Base-by-base conservation (phyloP, 2,888 invertebrate species). In the Chydorus sphaericus region DNA sequence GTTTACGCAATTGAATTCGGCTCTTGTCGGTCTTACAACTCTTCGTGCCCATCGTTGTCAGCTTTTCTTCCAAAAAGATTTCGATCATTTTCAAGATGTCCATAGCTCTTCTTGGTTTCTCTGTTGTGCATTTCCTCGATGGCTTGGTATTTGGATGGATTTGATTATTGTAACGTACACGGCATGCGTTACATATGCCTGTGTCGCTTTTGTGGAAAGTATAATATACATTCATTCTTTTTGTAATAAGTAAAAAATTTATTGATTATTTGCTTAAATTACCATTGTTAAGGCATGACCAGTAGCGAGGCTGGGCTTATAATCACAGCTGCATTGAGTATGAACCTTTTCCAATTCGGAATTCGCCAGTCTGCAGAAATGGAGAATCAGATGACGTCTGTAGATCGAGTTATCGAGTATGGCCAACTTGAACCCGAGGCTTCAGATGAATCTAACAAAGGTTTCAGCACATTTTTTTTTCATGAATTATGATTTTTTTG, bases 71-170 rank as follows among this genome's bases (percentile, higher is more conserved):
- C 77, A 79, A 48, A 75, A 78, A 63, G 85, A 86, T 64, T 87
- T 88, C 63, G 87, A 87, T 65, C 67, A 68, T 26, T 75, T 82
- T 61, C 71, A 83, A 75, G 78, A 87, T 65, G 33, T 33, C 5
- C 92, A 96, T 66, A 87, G 91, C 55, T 85, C 93, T 1, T 85
- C 94, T 6, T 96, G 89, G 85, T 93, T 82, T 67, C 74, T 90
- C 64, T 92, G 91, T 69, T 80, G 96, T 55, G 80, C 87, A 0
- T 84, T 88, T 4, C 87, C 88, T 18, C 81, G 94, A 59, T 93
- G 96, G 62, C 92, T 97, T 66, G 94, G 92, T 1, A 86, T 92
- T 65, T 88, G 88, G 79, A 72, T 97, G 64, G 97, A 97, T 68
- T 74, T 88, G 61, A 78, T 91, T 53, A 93, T 93, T 66, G 80